Evolutionary conservation across 2,888 invertebrate genomes (phyloP), one percentile per base, ranked within the genome.

Genomic region (Morpho achilles): DNA sequence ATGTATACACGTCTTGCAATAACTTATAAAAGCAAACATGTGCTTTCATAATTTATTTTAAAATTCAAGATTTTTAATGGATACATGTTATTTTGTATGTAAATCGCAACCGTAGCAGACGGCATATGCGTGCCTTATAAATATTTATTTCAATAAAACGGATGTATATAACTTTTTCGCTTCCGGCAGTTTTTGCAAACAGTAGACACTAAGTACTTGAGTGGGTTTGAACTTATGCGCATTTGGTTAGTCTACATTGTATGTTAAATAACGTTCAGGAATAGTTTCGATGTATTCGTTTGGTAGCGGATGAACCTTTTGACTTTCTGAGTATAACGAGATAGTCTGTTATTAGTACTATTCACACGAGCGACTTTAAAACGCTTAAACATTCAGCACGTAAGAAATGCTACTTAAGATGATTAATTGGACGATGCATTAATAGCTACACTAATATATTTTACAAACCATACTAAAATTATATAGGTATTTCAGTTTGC

Each of bases 271-370:
- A 53, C 62, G 71, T 63, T 69, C 64, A 59, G 62, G 66, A 63
- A 68, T 69, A 68, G 82, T 82, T 80, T 81, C 72, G 77, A 77
- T 75, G 77, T 78, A 79, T 77, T 80, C 82, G 80, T 77, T 79
- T 66, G 63, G 65, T 80, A 75, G 78, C 72, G 74, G 78, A 72
- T 87, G 87, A 87, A 85, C 87, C 74, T 70, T 66, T 64, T 67
- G 71, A 76, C 76, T 72, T 72, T 66, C 69, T 61, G 49, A 59
- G 64, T 59, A 1, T 61, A 56, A 61, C 60, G 71, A 75, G 78
- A 80, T 78, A 80, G 7, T 39, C 46, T 40, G 39, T 8, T 40
- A 8, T 4, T 16, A 46, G 22, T 23, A 42, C n/a, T 51, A 23
- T 51, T 7, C n/a, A 51, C 9, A 51, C 42, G 4, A 42, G 42